Base-by-base conservation (phyloP, 2,797 vertebrate species). In the Eleutherodactylus coqui region DNA sequence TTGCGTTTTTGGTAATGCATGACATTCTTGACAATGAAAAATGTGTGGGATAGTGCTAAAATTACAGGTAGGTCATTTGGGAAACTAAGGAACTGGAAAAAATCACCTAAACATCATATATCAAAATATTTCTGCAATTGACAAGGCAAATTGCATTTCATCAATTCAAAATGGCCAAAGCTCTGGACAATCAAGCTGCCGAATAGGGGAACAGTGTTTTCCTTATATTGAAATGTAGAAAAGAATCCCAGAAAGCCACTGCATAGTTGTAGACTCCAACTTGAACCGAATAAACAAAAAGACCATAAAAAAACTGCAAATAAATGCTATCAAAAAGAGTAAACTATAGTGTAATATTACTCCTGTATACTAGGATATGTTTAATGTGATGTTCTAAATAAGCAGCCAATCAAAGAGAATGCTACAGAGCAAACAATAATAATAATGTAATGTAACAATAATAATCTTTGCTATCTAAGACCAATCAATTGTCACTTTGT, bases 41-140 rank as follows among this genome's bases (percentile, higher is more conserved):
- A 77, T 53, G 21, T 21, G 24, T 14, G 6, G 13, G 24, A 14
- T 8, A 45, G 19, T 81, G 41, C 21, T 75, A 36, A 49, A 32
- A 81, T 47, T 29, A 49, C 21, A 69, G 79, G 79, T 49, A 34
- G 60, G 62, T 47, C 60, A 67, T 79, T 79, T 29, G 24, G 14
- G 36, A 79, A 79, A 29, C n/a, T 32, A 14, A 51, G 47, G 47
- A 43, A 70, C 27, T 67, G 62, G n/a, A n/a, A 19, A n/a, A 82
- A 82, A 70, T 11, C 24, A 70, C 19, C 17, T n/a, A 47, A 67
- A 41, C 43, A 19, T 82, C 64, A 82, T 70, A 70, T 70, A 69
- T 82, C 79, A 82, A 70, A 82, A 82, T 70, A 69, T 47, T 19
- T 82, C 60, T 70, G 21, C 14, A 82, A n/a, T 24, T 69, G 43